These are phyloP conservation scores for Propithecus perrieri DNA, from an alignment of 2,797 vertebrate genomes.

Conservation along the genomic window DNA sequence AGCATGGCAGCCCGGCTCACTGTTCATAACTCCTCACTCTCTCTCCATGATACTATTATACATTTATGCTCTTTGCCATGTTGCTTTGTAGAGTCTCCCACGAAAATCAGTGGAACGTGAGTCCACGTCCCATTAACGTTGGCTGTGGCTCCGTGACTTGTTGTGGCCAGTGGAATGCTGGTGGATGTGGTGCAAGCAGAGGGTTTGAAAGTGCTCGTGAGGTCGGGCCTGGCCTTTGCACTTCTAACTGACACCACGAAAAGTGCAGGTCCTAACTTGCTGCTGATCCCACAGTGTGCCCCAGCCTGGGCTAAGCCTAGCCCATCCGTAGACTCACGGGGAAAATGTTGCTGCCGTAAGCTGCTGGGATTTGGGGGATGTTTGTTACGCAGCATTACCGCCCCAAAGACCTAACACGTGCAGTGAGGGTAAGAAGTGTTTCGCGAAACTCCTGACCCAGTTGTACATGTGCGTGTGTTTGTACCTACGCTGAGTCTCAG, in stretches of 20 bases:
- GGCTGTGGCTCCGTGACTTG: background rate
- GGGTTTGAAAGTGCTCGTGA: no score
- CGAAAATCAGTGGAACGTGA: no score
- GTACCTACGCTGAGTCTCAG: background rate
- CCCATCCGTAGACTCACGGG: background rate
- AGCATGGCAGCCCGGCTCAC: background rate
- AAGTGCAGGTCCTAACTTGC: background rate
- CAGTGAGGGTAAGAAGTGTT: no score
- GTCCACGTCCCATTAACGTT: background rate
- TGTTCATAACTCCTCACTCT: background rate
- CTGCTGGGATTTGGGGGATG: background rate
- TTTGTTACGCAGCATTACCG: background rate
- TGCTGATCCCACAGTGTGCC: no score
- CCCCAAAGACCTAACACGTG: background rate
- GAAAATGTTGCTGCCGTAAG: background rate
- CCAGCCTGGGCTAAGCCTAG: background rate
- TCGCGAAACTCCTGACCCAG: no score
- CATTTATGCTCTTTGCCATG: background rate
- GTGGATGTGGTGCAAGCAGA: background rate
- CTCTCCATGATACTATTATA: background rate
- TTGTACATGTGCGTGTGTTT: background rate
- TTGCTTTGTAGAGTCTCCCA: background rate
- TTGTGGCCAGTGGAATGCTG: background rate
- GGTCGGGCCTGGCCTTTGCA: background rate
- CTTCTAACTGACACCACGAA: background rate